Evolutionary conservation across 2,113 vertebrate genomes (phyloP).

Genomic region (Prionailurus viverrinus): DNA sequence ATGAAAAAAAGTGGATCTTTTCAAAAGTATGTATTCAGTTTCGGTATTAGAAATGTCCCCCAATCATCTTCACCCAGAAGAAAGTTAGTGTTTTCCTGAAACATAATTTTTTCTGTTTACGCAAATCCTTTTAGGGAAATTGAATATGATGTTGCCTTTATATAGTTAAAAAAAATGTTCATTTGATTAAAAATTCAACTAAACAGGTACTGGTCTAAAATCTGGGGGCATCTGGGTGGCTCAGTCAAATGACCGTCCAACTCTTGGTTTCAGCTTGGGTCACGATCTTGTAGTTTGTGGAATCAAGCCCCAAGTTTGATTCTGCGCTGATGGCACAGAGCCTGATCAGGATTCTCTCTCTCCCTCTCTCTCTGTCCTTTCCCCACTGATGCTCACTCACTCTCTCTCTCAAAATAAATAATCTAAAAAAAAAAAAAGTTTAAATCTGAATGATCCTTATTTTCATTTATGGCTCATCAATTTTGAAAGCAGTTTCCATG

Average conservation of each 20-base stretch:
- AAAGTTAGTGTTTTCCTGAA: neutral
- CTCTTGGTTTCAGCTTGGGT: too few relatives aligned
- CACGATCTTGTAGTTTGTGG: too few relatives aligned
- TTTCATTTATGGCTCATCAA: neutral
- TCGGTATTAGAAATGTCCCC: neutral
- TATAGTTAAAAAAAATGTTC: neutral
- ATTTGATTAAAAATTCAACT: neutral
- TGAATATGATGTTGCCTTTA: neutral
- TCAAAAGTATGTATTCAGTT: neutral
- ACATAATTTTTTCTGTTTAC: neutral
- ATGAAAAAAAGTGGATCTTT: neutral
- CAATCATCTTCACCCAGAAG: neutral
- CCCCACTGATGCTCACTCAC: too few relatives aligned
- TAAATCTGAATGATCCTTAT: neutral
- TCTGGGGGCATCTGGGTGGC: neutral
- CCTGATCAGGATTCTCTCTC: too few relatives aligned
- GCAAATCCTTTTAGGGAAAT: neutral
- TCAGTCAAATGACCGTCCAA: too few relatives aligned
- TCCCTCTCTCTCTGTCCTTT: too few relatives aligned
- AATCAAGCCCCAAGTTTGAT: too few relatives aligned
- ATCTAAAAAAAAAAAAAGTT: too few relatives aligned
- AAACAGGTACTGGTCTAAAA: slow-evolving; percentile 6
- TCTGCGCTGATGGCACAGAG: too few relatives aligned
- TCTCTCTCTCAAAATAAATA: too few relatives aligned
- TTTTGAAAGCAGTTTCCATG: neutral